Evolutionary conservation across 2,113 vertebrate genomes (phyloP).

Genomic region (Elephas maximus): DNA sequence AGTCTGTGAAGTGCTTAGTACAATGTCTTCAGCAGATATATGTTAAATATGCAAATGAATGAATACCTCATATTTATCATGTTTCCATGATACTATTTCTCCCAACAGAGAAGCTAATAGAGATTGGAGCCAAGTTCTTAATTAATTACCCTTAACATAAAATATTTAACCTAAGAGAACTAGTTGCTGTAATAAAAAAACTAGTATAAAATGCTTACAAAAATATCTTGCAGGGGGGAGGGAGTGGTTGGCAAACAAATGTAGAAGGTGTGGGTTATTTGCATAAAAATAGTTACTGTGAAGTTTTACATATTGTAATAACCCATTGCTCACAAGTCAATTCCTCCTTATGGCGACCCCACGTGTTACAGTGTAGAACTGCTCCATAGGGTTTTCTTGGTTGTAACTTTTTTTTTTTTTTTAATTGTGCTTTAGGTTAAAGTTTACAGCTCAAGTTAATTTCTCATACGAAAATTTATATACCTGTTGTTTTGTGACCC

Average conservation of each 20-base stretch:
- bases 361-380: no score
- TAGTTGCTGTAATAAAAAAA: not conserved
- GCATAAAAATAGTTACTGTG: not conserved
- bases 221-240: no score
- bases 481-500: no score
- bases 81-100: not conserved
- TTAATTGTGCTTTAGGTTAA: no score
- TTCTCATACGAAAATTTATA: no score
- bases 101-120: not conserved
- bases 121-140: not conserved
- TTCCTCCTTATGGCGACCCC: not conserved
- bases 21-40: not conserved
- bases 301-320: not conserved
- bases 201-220: no score
- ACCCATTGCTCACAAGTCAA: not conserved
- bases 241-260: no score
- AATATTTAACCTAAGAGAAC: not conserved
- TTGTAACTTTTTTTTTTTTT: not conserved
- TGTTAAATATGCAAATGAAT: not conserved
- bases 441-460: no score
- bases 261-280: no score
- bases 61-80: not conserved
- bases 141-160: not conserved
- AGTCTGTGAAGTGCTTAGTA: not conserved
- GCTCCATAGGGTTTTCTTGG: no score